Percentiles rank a stretch among this genome's conserved stretches.
Evolutionary conservation across 2,113 vertebrate genomes (phyloP).

Genomic region (Nesogale talazaci): DNA sequence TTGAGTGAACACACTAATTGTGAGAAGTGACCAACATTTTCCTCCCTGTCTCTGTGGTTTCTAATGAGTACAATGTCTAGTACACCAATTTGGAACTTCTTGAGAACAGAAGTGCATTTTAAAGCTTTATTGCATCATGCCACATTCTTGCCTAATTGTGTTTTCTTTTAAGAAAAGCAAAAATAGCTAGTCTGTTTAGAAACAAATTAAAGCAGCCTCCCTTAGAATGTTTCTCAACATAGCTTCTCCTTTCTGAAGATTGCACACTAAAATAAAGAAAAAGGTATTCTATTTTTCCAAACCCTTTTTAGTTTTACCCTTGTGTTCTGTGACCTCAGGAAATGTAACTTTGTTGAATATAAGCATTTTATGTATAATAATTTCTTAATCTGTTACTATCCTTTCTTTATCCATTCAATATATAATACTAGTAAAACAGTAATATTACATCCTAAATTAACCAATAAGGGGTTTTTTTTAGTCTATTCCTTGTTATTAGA

Average conservation of each 20-base stretch:
- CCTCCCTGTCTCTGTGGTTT: not conserved
- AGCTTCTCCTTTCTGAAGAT: constrained; percentile 37
- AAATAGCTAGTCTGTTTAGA: constrained; percentile 38
- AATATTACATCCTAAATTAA: no score
- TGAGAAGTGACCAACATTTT: not conserved
- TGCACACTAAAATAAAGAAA: constrained; percentile 7
- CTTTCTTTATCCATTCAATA: not conserved
- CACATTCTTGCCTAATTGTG: constrained; percentile 50
- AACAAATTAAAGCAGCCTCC: constrained; percentile 30
- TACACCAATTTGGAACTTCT: not conserved
- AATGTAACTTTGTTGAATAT: not conserved
- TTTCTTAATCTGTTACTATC: not conserved
- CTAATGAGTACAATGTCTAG: not conserved
- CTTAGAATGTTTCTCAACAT: constrained; percentile 41
- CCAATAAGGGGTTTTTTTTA: no score
- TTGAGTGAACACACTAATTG: not conserved
- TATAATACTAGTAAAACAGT: not conserved
- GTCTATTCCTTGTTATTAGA: not conserved
- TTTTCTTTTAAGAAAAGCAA: constrained; percentile 55
- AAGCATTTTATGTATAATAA: not conserved
- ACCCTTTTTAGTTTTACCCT: not conserved
- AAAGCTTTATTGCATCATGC: constrained; percentile 59
- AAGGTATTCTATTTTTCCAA: not conserved
- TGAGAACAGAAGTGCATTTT: constrained; percentile 53
- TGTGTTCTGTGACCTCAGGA: not conserved